These are phyloP conservation scores for Acanthosepion esculentum DNA, from an alignment of 2,888 invertebrate genomes.

Conservation along the genomic window DNA sequence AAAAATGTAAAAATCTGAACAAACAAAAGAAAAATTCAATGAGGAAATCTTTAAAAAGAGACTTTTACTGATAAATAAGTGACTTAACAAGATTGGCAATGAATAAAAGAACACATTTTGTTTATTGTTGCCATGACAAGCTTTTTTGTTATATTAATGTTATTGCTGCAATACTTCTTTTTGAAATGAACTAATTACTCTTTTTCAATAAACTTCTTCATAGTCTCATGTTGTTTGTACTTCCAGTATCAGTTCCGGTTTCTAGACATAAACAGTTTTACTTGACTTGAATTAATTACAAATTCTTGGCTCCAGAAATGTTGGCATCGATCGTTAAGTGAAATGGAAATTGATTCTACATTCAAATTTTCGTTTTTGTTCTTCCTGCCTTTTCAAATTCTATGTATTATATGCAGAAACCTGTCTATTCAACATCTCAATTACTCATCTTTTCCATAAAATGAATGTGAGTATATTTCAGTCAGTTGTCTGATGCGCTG, in stretches of 20 bases:
- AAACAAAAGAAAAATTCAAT: no score
- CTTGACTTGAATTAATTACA: background rate
- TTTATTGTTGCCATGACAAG: background rate
- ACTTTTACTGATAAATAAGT: background rate
- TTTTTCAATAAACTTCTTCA: conserved; percentile 33
- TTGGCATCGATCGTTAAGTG: conserved; percentile 18
- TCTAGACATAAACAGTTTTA: conserved; percentile 33
- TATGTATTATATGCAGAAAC: background rate
- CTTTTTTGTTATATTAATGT: background rate
- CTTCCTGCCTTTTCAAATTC: conserved; percentile 9
- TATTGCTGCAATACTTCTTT: conserved; percentile 15
- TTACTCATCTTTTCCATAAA: conserved; percentile 22
- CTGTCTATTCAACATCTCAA: background rate
- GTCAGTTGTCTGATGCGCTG: background rate
- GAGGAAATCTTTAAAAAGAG: no score
- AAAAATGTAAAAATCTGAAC: no score
- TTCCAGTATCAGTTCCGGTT: conserved; percentile 9
- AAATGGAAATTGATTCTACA: conserved; percentile 18
- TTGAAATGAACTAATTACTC: conserved; percentile 33
- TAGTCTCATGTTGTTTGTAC: no score
- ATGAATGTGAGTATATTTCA: background rate
- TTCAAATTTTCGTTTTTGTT: conserved; percentile 14
- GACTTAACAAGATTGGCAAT: background rate
- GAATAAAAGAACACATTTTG: background rate
- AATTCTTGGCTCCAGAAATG: conserved; percentile 33